Percentiles rank a stretch among this genome's conserved stretches.
Conservation (phyloP, 2,113 vertebrate genomes). For the Oreocharis arfaki region DNA sequence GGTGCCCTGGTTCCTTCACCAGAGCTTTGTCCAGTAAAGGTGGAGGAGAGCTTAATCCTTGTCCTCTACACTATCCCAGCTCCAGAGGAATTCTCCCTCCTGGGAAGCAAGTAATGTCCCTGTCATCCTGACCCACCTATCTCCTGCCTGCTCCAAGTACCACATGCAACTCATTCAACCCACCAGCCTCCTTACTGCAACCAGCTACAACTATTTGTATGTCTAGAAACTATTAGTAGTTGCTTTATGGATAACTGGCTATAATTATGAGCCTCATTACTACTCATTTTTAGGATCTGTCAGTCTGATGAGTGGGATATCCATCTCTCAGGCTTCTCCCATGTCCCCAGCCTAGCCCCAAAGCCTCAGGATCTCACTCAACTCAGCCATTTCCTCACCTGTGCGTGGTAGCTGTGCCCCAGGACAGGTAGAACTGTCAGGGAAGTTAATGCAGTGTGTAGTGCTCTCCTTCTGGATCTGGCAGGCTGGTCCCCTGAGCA, state of each 20-base stretch:
- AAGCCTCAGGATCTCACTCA: neutral
- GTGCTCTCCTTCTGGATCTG: neutral
- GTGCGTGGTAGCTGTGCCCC: neutral
- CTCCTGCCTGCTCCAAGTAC: neutral
- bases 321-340: neutral
- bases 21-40: neutral
- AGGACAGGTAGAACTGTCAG: neutral
- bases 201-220: neutral
- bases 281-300: neutral
- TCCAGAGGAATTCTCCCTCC: neutral
- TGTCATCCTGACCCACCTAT: neutral
- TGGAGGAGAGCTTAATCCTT: neutral
- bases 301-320: neutral
- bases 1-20: neutral
- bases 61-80: neutral
- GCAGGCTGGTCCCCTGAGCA: neutral
- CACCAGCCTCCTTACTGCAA: neutral
- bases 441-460: neutral
- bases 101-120: neutral
- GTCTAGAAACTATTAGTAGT: neutral
- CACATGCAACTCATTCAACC: neutral
- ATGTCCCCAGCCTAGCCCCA: neutral
- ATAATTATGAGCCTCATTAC: neutral
- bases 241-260: neutral
- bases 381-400: neutral